Conservation (phyloP, 2,888 invertebrate genomes). For the Sinodicranocentrus sp. region DNA sequence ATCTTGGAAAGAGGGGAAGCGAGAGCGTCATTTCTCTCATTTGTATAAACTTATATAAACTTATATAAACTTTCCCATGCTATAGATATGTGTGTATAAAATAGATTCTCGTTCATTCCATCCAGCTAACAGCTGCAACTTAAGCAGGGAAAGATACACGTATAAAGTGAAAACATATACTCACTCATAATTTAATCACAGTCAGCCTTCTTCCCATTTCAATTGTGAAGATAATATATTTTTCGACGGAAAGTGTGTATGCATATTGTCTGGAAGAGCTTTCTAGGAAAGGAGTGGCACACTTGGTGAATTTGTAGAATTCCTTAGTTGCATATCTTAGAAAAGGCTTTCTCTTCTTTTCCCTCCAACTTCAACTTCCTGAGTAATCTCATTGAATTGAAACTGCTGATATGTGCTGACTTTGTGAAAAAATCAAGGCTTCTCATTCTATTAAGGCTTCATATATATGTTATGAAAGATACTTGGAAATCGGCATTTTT, state of each 20-base stretch:
- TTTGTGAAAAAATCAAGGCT: slow-evolving; percentile 25
- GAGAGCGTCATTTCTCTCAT: background rate
- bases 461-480: too few species aligned
- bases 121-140: too few species aligned
- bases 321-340: slow-evolving; percentile 15
- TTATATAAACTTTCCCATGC: too few species aligned
- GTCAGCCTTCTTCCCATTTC: slow-evolving; percentile 19
- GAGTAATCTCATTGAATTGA: slow-evolving; percentile 54
- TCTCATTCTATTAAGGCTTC: too few species aligned
- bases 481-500: too few species aligned
- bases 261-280: background rate
- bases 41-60: too few species aligned
- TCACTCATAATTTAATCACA: slow-evolving; percentile 45
- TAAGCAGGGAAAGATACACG: too few species aligned
- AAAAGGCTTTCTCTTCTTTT: slow-evolving; percentile 10
- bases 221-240: background rate
- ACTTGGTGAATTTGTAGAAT: background rate
- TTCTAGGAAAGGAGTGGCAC: background rate
- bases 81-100: too few species aligned
- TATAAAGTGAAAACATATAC: background rate
- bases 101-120: too few species aligned
- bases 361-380: slow-evolving; percentile 3
- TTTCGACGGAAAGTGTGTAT: background rate
- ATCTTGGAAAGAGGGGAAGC: background rate
- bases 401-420: too few species aligned